These are phyloP conservation scores for Chironomus striatipennis DNA, from an alignment of 1,140 invertebrate genomes.

Conservation along the genomic window DNA sequence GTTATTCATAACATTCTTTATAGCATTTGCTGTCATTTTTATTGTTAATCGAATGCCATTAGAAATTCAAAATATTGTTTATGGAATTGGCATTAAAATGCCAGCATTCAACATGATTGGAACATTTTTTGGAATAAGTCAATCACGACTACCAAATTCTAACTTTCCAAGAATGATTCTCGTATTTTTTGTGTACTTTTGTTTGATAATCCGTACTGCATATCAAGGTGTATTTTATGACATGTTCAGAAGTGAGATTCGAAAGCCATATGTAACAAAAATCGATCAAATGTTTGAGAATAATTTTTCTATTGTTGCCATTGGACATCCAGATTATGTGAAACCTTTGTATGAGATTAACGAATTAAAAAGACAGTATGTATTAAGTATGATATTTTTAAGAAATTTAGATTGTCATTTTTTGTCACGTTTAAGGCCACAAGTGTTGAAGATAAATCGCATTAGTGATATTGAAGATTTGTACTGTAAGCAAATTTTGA, in stretches of 20 bases:
- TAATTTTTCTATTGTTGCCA: background rate
- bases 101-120: background rate
- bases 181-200: background rate
- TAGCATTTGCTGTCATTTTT: background rate
- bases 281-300: background rate
- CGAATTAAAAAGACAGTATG: too few relatives aligned
- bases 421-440: too few relatives aligned
- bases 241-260: background rate
- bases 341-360: background rate
- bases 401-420: too few relatives aligned
- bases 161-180: background rate
- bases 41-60: background rate
- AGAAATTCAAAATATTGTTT: background rate
- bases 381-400: too few relatives aligned
- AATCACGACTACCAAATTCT: background rate
- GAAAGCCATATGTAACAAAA: background rate
- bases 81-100: background rate
- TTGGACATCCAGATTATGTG: background rate
- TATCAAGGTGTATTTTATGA: background rate
- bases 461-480: background rate
- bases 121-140: background rate
- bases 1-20: background rate
- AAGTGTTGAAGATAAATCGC: too few relatives aligned
- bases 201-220: background rate
- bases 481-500: too few relatives aligned